Evolutionary conservation across 2,113 vertebrate species (phyloP).

Genomic region (Nothobranchius kuhntae): DNA sequence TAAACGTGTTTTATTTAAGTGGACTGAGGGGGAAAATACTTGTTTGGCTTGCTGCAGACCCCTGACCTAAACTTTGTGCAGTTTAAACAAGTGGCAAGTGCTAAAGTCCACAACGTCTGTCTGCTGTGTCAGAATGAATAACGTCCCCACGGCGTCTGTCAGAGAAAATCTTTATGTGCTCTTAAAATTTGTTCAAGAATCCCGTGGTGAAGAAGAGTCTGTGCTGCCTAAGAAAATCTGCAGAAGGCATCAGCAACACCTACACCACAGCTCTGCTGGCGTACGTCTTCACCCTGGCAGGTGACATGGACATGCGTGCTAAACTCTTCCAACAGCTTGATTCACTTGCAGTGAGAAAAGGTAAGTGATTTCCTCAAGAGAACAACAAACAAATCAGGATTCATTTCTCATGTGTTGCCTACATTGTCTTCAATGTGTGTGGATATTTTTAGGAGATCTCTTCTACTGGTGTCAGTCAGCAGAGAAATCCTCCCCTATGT

Average conservation of each 20-base stretch:
- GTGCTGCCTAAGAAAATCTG: constrained; percentile 71
- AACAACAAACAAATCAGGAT: too few relatives aligned
- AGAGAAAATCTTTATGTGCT: neutral
- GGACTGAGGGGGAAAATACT: too few relatives aligned
- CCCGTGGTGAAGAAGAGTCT: constrained; percentile 72
- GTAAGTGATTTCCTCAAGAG: constrained; percentile 21
- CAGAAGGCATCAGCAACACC: constrained; percentile 52
- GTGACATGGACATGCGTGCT: constrained; percentile 64
- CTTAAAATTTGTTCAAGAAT: constrained; percentile 59
- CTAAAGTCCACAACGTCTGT: neutral
- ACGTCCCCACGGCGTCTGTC: neutral
- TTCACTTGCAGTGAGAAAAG: constrained; percentile 19
- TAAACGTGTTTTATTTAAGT: too few relatives aligned
- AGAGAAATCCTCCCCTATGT: constrained; percentile 43
- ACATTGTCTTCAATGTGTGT: neutral
- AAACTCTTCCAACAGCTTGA: constrained; percentile 55
- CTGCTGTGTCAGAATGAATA: neutral
- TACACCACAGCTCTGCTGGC: constrained; percentile 84
- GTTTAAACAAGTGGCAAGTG: neutral
- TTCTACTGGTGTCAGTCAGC: constrained; percentile 57
- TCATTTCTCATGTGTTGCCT: neutral
- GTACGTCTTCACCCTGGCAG: constrained; percentile 85
- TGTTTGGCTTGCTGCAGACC: too few relatives aligned
- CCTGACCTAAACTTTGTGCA: too few relatives aligned
- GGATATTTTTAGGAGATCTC: constrained; percentile 40